Percentiles rank a stretch among this genome's conserved stretches.
Conservation (phyloP, 2,888 invertebrate genomes). For the Caenorhabditis sp. region DNA sequence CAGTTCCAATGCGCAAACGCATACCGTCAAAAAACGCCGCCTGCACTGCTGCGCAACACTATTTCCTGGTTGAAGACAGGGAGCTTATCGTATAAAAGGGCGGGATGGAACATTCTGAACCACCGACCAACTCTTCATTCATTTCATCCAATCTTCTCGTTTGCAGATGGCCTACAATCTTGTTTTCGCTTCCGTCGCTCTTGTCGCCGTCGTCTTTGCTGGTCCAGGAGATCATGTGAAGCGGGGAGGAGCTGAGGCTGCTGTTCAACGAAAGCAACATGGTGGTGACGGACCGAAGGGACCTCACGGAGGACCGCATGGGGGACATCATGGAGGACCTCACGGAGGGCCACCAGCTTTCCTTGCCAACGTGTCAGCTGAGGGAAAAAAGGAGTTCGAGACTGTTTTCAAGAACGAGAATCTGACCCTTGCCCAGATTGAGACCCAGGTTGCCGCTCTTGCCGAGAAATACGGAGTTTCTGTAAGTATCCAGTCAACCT, state of each 20-base stretch:
- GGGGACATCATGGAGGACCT: slow-evolving; percentile 9
- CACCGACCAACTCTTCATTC: neutral
- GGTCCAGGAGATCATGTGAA: slow-evolving; percentile 7
- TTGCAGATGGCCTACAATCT: slow-evolving; percentile 13
- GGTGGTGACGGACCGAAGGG: too few relatives aligned
- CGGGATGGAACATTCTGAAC: neutral
- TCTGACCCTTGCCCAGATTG: slow-evolving; percentile 44
- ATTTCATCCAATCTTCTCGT: neutral
- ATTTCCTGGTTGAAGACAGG: neutral
- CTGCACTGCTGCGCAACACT: neutral
- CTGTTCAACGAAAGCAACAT: neutral
- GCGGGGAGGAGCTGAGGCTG: neutral
- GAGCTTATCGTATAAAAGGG: slow-evolving; percentile 12
- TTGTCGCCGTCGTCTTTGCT: slow-evolving; percentile 6
- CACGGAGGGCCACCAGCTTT: slow-evolving; percentile 31
- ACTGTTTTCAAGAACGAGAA: slow-evolving; percentile 52
- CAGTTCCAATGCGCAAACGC: slow-evolving; percentile 35
- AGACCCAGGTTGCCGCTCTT: slow-evolving; percentile 51
- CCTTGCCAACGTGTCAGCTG: slow-evolving; percentile 37
- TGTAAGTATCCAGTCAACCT: too few relatives aligned
- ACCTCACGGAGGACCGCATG: slow-evolving; percentile 3
- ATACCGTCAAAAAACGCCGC: neutral
- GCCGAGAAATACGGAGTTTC: slow-evolving; percentile 63
- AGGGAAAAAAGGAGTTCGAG: slow-evolving; percentile 31
- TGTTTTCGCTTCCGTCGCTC: neutral